A percentile compares a stretch with the other conserved stretches of the same genome.
These are phyloP conservation scores for Brachionus asplanchnoidis DNA, from an alignment of 1,140 invertebrate species.

Conservation along the genomic window DNA sequence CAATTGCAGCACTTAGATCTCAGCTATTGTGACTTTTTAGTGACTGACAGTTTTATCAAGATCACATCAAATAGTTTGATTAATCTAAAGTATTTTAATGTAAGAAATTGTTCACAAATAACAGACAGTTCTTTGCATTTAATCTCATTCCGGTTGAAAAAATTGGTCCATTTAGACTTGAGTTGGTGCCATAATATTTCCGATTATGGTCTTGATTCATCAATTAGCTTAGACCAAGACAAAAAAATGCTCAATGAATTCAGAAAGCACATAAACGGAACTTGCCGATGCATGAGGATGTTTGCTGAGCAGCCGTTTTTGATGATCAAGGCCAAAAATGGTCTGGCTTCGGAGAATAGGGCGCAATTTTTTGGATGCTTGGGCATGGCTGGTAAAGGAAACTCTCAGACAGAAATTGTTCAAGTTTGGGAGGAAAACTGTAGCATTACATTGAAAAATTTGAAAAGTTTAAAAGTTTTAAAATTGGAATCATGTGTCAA, in stretches of 20 bases:
- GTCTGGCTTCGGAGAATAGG: not conserved
- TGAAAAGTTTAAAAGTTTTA: not conserved
- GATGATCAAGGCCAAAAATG: conserved; percentile 20
- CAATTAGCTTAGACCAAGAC: not conserved
- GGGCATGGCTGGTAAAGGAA: not conserved
- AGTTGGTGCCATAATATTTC: conserved; percentile 39
- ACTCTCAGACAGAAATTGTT: not conserved
- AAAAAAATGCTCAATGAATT: conserved; percentile 4
- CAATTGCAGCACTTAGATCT: not conserved
- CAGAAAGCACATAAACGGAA: conserved; percentile 16
- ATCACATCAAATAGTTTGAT: not conserved
- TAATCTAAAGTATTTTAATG: not conserved
- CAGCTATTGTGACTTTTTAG: conserved; percentile 39
- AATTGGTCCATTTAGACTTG: conserved; percentile 2
- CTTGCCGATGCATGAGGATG: not conserved
- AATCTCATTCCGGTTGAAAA: not conserved
- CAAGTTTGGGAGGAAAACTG: not conserved
- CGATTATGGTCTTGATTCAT: not conserved
- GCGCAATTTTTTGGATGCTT: not conserved
- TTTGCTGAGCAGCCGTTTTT: conserved; percentile 26
- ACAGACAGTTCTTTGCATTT: conserved; percentile 19
- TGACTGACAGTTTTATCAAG: conserved; percentile 9
- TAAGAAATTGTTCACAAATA: conserved; percentile 34
- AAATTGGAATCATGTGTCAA: conserved; percentile 19
- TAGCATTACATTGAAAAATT: not conserved